Conservation (phyloP, 2,888 invertebrate species). For the Caenorhabditis imperialis region DNA sequence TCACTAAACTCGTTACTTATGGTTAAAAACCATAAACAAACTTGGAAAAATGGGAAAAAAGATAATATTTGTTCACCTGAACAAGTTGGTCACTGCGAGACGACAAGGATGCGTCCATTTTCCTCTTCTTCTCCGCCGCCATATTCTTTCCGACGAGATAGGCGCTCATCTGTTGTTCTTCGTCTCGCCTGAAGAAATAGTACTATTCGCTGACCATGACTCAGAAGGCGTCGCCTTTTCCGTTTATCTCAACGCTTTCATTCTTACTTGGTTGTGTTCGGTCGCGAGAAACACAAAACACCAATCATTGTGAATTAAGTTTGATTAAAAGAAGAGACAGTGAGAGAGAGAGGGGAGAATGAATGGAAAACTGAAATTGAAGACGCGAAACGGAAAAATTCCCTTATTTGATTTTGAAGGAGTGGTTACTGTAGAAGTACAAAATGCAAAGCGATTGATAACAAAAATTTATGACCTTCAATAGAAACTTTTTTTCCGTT, state of each 20-base stretch:
- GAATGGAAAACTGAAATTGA: background rate
- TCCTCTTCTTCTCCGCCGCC: conserved; percentile 42
- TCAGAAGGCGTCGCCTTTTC: conserved; percentile 12
- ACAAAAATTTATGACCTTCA: conserved; percentile 40
- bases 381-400: no score
- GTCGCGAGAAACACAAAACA: no score
- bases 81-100: conserved; percentile 36
- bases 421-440: conserved; percentile 15
- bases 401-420: conserved; percentile 10
- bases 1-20: no score
- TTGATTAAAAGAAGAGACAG: no score
- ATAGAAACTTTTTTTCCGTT: conserved; percentile 17
- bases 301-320: no score
- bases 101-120: conserved; percentile 26
- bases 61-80: conserved; percentile 15
- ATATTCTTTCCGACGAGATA: conserved; percentile 47
- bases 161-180: conserved; percentile 54
- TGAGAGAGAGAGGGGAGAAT: background rate
- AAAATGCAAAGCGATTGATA: conserved; percentile 17
- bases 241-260: no score
- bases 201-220: conserved; percentile 48
- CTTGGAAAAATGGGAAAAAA: no score
- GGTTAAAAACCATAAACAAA: no score
- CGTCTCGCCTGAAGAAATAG: conserved; percentile 52
- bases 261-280: no score